phyloP scores from a whole-genome alignment of 2,797 vertebrate species.

The Syngnathus rostellatus region DNA sequence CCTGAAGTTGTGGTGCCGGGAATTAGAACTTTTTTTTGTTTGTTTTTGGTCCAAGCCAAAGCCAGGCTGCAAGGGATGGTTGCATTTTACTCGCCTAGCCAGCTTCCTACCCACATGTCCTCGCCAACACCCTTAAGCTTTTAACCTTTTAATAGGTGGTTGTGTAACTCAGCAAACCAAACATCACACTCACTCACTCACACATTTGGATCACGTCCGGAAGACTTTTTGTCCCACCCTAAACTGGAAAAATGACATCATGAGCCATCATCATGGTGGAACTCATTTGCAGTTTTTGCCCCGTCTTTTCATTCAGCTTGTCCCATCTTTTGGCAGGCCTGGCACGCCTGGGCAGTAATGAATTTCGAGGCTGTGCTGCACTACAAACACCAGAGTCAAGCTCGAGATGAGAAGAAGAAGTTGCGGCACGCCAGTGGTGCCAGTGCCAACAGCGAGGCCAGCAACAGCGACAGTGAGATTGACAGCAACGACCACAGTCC shows the following conservation, averaged over 20 bases:
- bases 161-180: conserved; percentile 29
- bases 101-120: conserved; percentile 11
- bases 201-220: conserved; percentile 25
- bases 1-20: conserved; percentile 11
- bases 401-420: conserved; percentile 92
- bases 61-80: conserved; percentile 21
- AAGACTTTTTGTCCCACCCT: conserved; percentile 18
- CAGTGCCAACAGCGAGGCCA: conserved; percentile 84
- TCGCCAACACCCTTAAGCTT: conserved; percentile 15
- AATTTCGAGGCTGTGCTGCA: conserved; percentile 97
- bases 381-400: conserved; percentile 95
- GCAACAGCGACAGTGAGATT: conserved; percentile 90
- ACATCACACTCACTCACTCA: conserved; percentile 15
- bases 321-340: conserved; percentile 73
- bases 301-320: conserved; percentile 11
- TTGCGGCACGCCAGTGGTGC: conserved; percentile 82
- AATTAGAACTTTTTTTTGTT: conserved; percentile 12
- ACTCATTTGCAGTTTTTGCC: conserved; percentile 23
- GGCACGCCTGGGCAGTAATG: conserved; percentile 99
- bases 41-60: conserved; percentile 10
- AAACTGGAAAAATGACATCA: conserved; percentile 35
- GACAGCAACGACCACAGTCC: conserved; percentile 91
- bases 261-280: conserved; percentile 18
- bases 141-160: conserved; percentile 24
- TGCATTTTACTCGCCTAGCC: background rate